Evolutionary conservation across 2,888 invertebrate genomes (phyloP), one percentile per base, ranked within the genome.

Genomic region (Sphaeridia pumilis): DNA sequence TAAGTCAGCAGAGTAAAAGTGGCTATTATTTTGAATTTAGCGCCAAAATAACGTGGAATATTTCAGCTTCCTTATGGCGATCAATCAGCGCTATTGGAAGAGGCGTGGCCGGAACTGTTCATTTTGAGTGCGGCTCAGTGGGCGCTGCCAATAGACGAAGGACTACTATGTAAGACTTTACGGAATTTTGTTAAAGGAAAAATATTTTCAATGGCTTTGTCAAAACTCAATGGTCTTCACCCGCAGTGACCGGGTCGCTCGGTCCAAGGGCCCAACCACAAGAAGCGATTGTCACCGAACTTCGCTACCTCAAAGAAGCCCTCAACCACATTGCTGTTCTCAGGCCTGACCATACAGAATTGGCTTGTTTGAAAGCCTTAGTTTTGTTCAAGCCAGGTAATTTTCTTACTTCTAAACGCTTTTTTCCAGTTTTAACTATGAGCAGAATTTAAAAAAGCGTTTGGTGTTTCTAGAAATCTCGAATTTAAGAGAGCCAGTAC

Each of bases 41-140:
- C n/a, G n/a, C n/a, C n/a, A n/a, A n/a, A n/a, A n/a, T n/a, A n/a
- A n/a, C n/a, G n/a, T n/a, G n/a, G n/a, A n/a, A n/a, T n/a, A 52
- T 67, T 70, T 22, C 71, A 82, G 77, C 71, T 83, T 49, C 78
- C 81, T 1, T 78, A 77, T 60, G 70, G 78, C 45, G 87, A 87
- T 65, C 87, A 87, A 68, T 78, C 79, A 0, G 75, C 78, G 47
- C 74, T 89, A 35, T 71, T 89, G 49, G 82, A 84, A 66, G 82
- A 80, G 67, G 81, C 84, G 27, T 89, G 89, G 89, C 81, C 80
- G 65, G 87, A 88, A 68, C 71, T 89, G 3, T 88, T 87, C 69
- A 77, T 88, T 1, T 70, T 89, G 10, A 87, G 84, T 27, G 84
- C 87, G 7, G 84, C 87, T 1, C 87, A 89, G 67, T 84, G 83